Evolutionary conservation across 2,797 vertebrate genomes (phyloP), one percentile per base, ranked within the genome.

Genomic region (Pseudochromis fuscus): DNA sequence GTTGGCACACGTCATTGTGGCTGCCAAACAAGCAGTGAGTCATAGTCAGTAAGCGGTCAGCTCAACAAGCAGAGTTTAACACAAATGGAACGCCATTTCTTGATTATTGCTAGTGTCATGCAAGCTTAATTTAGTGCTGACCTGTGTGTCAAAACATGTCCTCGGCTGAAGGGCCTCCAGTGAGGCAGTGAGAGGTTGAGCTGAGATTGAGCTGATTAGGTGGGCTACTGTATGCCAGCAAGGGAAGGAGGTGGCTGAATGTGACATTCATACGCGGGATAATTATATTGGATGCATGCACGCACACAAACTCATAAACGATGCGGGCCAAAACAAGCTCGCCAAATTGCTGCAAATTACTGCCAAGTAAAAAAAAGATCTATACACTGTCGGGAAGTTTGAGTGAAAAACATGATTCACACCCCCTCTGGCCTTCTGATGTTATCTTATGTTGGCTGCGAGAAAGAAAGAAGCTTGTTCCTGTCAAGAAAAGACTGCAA

Each of bases 71-170:
- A n/a, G 70, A 62, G 81, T 72, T 86, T 80, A 83, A 89, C 87
- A 89, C 83, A 85, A 84, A 92, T 78, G 76, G 57, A 87, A 77
- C 30, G 79, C 21, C 81, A 66, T 83, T 87, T 84, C 67, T 81
- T 89, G 69, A 88, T 91, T 89, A 84, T 80, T 74, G 81, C 80
- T 42, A 8, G 80, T 87, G 79, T 77, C 84, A 74, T 21, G 48
- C 24, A 28, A 72, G 84, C 77, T 82, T 87, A 67, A 87, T 92
- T 90, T 80, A 81, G 74, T 55, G 57, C 59, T 72, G 79, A 87
- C 87, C 86, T 58, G 79, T 4, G 1, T 75, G 86, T 91, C 90
- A 89, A 85, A 88, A 85, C 83, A 89, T 52, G 87, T 84, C 70
- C 78, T 73, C 57, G 7, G 40, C 33, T 67, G 68, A 86, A 87